These are phyloP conservation scores for Calosoma granatense DNA, from an alignment of 1,140 invertebrate species.

Conservation along the genomic window DNA sequence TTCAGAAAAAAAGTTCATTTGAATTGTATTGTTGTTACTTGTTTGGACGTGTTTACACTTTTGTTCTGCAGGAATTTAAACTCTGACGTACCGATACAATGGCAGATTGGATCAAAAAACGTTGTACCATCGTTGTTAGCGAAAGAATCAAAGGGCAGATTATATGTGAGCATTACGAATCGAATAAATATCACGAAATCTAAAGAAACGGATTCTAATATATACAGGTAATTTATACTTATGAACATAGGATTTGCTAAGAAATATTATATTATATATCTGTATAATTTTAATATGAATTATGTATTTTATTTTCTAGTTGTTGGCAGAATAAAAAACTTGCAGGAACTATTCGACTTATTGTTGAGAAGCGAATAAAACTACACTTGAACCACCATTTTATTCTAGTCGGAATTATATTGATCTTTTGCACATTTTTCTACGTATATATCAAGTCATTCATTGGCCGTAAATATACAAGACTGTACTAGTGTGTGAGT, in stretches of 20 bases:
- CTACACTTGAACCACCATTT: constrained; percentile 41
- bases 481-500: constrained; percentile 3
- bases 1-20: too few relatives aligned
- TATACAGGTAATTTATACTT: constrained; percentile 40
- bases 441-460: constrained; percentile 39
- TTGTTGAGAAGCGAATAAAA: constrained; percentile 40
- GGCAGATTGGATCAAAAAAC: constrained; percentile 38
- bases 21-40: too few relatives aligned
- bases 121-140: constrained; percentile 32
- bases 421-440: constrained; percentile 36
- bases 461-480: constrained; percentile 30
- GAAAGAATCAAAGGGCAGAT: constrained; percentile 34
- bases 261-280: too few relatives aligned
- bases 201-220: constrained; percentile 38
- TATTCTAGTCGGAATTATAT: constrained; percentile 36
- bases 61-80: constrained; percentile 43
- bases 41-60: too few relatives aligned
- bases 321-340: constrained; percentile 53
- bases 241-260: constrained; percentile 5
- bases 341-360: constrained; percentile 46
- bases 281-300: neutral
- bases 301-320: constrained; percentile 36
- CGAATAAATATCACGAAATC: constrained; percentile 38
- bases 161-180: constrained; percentile 36
- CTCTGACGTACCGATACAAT: constrained; percentile 37